Percentiles rank a stretch among this genome's conserved stretches.
Conservation (phyloP, 2,797 vertebrate genomes). For the Squalus acanthias region DNA sequence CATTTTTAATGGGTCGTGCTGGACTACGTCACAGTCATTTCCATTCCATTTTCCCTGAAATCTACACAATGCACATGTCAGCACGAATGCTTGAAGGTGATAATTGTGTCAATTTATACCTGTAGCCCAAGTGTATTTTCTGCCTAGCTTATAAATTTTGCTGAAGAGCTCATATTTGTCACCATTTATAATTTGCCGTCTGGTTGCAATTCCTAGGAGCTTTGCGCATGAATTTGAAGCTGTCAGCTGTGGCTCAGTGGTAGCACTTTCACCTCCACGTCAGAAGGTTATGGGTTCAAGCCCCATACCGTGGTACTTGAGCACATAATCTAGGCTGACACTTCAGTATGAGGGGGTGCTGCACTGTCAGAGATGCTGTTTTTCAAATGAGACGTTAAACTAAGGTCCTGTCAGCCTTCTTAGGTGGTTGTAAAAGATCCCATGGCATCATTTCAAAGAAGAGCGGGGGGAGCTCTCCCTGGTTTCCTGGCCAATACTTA, state of each 20-base stretch:
- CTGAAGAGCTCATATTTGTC: not conserved
- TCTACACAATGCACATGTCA: not conserved
- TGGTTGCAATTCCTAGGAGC: not conserved
- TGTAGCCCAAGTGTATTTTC: not conserved
- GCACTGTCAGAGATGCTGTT: not conserved
- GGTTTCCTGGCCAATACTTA: not conserved
- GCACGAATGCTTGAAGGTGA: not conserved
- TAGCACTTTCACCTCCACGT: not conserved
- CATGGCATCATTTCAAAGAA: not conserved
- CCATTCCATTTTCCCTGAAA: not conserved
- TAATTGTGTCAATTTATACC: not conserved
- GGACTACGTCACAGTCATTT: not conserved
- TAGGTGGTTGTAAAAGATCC: not conserved
- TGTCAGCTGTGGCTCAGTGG: not conserved
- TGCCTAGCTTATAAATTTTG: not conserved
- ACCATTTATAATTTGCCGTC: not conserved
- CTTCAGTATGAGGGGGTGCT: not conserved
- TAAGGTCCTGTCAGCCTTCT: not conserved
- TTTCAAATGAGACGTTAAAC: not conserved
- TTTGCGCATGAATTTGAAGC: not conserved
- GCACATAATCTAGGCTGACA: too few species aligned
- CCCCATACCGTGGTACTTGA: too few species aligned
- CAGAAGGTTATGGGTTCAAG: not conserved
- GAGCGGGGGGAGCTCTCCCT: not conserved
- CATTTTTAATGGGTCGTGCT: not conserved